Evolutionary conservation across 2,113 vertebrate genomes (phyloP).

Genomic region (Chelonoidis abingdonii): DNA sequence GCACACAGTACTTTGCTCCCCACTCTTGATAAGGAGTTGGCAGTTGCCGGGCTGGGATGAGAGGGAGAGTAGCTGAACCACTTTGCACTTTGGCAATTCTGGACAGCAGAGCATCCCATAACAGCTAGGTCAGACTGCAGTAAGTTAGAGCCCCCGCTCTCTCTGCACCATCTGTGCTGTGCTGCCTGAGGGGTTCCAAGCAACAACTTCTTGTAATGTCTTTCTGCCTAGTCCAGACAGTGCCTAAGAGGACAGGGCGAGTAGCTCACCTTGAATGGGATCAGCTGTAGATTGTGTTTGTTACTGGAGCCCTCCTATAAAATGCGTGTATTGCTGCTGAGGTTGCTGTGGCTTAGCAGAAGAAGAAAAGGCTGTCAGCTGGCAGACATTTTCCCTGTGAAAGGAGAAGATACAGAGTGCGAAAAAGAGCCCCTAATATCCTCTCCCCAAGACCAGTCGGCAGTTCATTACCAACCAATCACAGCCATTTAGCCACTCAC

Average conservation of each 20-base stretch:
- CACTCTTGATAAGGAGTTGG: neutral
- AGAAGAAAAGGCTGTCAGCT: neutral
- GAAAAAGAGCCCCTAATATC: neutral
- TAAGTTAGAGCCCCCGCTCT: neutral
- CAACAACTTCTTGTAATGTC: neutral
- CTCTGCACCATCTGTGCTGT: neutral
- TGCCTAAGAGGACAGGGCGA: neutral
- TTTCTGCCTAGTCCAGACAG: neutral
- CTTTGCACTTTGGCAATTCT: neutral
- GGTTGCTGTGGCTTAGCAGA: neutral
- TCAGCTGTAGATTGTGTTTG: neutral
- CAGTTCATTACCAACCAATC: neutral
- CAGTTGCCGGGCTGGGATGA: neutral
- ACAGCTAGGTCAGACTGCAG: neutral
- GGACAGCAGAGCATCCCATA: neutral
- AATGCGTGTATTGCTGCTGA: neutral
- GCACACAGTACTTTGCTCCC: neutral
- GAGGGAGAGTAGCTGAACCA: neutral
- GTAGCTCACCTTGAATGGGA: neutral
- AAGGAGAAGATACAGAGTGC: neutral
- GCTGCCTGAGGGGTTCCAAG: neutral
- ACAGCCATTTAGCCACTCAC: neutral
- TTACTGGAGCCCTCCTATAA: neutral
- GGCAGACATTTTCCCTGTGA: neutral
- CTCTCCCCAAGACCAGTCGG: fast-evolving